Percentiles rank a stretch among this genome's conserved stretches.
Evolutionary conservation across 2,888 invertebrate genomes (phyloP).

Genomic region (Penaeus monodon): DNA sequence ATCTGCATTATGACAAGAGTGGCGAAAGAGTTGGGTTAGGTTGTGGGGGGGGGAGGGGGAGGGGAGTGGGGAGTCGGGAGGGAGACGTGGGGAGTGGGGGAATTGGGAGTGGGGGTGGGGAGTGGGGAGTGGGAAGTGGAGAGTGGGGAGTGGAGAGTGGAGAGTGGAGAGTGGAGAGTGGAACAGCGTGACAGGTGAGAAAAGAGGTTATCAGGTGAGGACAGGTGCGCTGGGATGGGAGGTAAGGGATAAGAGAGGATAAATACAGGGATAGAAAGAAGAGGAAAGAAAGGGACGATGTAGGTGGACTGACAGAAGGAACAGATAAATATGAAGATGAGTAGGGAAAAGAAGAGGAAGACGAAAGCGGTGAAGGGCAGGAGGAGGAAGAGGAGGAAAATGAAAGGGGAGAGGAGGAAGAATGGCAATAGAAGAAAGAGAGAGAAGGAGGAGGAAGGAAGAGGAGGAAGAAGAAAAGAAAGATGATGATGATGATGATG

Average conservation of each 20-base stretch:
- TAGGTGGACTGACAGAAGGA: not conserved
- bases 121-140: no score
- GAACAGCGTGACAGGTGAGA: no score
- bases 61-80: no score
- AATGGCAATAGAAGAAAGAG: not conserved
- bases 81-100: no score
- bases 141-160: no score
- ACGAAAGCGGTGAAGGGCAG: conserved; percentile 3
- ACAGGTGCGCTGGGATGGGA: no score
- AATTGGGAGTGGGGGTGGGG: no score
- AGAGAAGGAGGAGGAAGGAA: not conserved
- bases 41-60: not conserved
- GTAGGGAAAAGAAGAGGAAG: conserved; percentile 14
- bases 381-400: not conserved
- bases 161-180: no score
- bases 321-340: not conserved
- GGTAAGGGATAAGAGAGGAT: no score
- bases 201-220: no score
- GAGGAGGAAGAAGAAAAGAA: not conserved
- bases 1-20: not conserved
- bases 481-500: not conserved
- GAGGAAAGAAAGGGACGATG: no score
- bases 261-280: no score
- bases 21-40: conserved; percentile 7
- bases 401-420: not conserved